Evolutionary conservation across 2,797 vertebrate species (phyloP).

Genomic region (Megalops cyprinoides): DNA sequence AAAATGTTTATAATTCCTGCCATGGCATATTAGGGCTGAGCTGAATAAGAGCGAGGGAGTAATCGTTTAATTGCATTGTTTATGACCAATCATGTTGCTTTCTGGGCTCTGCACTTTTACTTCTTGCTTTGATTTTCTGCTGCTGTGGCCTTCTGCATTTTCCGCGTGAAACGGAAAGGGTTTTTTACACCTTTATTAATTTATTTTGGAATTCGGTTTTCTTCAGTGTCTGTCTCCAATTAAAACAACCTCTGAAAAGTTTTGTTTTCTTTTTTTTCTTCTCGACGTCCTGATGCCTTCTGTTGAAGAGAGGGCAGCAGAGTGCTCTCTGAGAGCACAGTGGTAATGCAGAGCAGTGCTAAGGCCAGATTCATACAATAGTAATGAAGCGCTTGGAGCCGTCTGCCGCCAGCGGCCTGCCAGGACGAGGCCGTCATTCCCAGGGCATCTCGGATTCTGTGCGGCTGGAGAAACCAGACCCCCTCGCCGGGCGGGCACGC

Average conservation of each 20-base stretch:
- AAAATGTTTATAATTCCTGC: constrained; percentile 63
- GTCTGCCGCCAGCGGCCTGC: background rate
- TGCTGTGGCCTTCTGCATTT: constrained; percentile 26
- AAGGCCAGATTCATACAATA: no score
- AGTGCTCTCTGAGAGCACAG: background rate
- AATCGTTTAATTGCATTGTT: constrained; percentile 62
- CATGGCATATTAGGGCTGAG: constrained; percentile 50
- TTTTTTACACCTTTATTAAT: constrained; percentile 40
- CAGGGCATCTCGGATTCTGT: background rate
- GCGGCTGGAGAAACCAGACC: background rate
- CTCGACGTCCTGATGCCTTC: background rate
- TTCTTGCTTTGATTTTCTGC: constrained; percentile 42
- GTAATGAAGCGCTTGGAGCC: no score
- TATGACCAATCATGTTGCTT: constrained; percentile 49
- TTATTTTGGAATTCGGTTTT: constrained; percentile 31
- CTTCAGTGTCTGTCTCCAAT: background rate
- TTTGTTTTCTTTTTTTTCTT: background rate
- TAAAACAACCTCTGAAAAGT: background rate
- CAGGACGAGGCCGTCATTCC: background rate
- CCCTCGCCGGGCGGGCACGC: no score
- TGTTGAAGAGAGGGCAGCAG: background rate
- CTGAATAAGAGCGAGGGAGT: constrained; percentile 47
- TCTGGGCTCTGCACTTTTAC: constrained; percentile 51
- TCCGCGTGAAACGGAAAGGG: constrained; percentile 4
- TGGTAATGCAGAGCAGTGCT: background rate